Evolutionary conservation across 2,113 vertebrate genomes (phyloP), one percentile per base, ranked within the genome.

Genomic region (Cololabis saira): DNA sequence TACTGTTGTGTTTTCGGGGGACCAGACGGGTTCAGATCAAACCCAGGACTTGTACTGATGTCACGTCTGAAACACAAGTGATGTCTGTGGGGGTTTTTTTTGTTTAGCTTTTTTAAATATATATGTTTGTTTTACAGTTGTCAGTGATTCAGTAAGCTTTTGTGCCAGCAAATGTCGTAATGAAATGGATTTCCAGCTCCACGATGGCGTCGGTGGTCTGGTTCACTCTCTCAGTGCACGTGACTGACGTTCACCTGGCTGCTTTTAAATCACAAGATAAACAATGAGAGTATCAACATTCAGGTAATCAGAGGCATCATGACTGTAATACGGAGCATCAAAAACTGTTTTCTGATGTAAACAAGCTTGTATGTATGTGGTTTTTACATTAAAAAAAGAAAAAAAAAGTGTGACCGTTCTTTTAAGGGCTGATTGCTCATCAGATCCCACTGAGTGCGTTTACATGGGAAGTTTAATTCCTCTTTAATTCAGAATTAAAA

Each of bases 141-240:
- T 68, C 30, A 41, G 16, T 80, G 44, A 79, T 82, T 68, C 40
- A 77, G 75, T n/a, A 54, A 13, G 48, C 11, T 73, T 79, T 83
- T 66, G 30, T 76, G 50, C 62, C 61, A 44, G 24, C 41, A 33
- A 43, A 59, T 67, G 52, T 61, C 54, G 81, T 41, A 17, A 15
- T n/a, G n/a, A n/a, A n/a, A n/a, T 24, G 49, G 48, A 43, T 37
- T 42, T 66, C 61, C 52, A 60, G 30, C 40, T 61, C 30, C 41
- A n/a, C 24, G 22, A 15, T 47, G 12, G 13, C 57, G 15, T 37
- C 10, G 5, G 33, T 37, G 33, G 33, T 37, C 12, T 17, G 1
- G 17, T 77, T 81, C 71, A 7, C 44, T 54, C 72, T 74, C 72
- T 67, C 70, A n/a, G 22, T 12, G 41, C 10, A 7, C 19, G 49